A percentile compares a stretch with the other conserved stretches of the same genome.
phyloP scores from a whole-genome alignment of 2,797 vertebrate species.

The Cryptoprocta ferox region DNA sequence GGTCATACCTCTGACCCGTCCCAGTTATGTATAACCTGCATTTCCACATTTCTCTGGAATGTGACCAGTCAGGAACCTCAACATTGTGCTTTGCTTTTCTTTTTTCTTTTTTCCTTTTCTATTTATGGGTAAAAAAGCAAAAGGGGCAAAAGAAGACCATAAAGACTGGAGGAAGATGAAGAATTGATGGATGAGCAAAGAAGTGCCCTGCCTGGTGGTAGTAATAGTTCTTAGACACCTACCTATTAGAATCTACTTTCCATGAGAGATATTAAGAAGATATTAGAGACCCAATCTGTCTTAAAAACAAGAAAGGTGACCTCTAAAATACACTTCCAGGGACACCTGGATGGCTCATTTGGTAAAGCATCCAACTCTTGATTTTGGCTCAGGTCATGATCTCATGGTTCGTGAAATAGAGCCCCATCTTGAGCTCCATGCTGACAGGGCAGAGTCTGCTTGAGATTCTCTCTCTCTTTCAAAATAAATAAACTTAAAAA shows the following conservation, averaged over 20 bases:
- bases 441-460: too few species aligned
- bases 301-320: not conserved
- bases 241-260: not conserved
- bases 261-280: not conserved
- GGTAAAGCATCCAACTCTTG: too few species aligned
- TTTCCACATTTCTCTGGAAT: slow-evolving; percentile 66
- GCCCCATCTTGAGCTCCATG: too few species aligned
- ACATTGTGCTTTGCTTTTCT: not conserved
- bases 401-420: too few species aligned
- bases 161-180: not conserved
- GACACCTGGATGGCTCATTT: too few species aligned
- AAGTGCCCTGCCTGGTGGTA: not conserved
- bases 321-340: not conserved
- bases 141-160: not conserved
- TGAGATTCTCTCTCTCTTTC: too few species aligned
- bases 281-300: not conserved
- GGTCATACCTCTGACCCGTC: not conserved
- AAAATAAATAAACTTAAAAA: too few species aligned
- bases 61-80: slow-evolving; percentile 45
- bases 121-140: not conserved
- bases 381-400: too few species aligned
- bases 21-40: not conserved
- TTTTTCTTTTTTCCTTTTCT: not conserved
- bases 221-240: not conserved
- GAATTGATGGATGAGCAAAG: not conserved